Evolutionary conservation across 2,797 vertebrate species (phyloP), one percentile per base, ranked within the genome.

Genomic region (Poeciliopsis presidionis): DNA sequence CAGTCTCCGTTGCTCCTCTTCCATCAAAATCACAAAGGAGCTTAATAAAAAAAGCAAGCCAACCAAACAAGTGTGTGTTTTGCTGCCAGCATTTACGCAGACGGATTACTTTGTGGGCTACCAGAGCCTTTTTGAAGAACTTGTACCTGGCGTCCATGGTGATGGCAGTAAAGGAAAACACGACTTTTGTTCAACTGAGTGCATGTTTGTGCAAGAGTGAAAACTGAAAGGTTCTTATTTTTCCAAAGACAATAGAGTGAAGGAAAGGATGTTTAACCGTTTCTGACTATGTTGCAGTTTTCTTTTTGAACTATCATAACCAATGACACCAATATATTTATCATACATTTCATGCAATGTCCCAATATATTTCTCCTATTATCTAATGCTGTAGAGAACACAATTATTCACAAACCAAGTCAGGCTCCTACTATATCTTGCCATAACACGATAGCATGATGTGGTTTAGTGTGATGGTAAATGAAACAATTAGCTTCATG

Each of bases 21-120:
- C 88, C 81, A 77, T 83, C 82, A 57, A 75, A 83, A 76, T 86
- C 89, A 94, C 92, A 93, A 94, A 92, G 84, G 87, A 87, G 81
- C 81, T 73, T 8, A 8, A 25, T 80, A 55, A 84, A 87, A 36
- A 87, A 91, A 92, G 91, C 75, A 46, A 89, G 89, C 87, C 74
- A n/a, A 83, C 84, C 87, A 88, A 91, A 94, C 91, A 91, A 92
- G 87, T 90, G 86, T 90, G 70, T 45, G 91, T 84, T 84, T 92
- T 90, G 91, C 93, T 91, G 93, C 91, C 81, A 79, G 80, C 77
- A 74, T 89, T 88, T 85, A 90, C 25, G 49, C 81, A 89, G 89
- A 91, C 90, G 72, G 84, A 79, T 75, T 0, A 88, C 83, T 90
- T 84, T 86, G 84, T 84, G 85, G 78, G 74, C 74, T 81, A 83